A percentile compares a stretch with the other conserved stretches of the same genome.
Evolutionary conservation across 64 coral and sea anemone species (phyloP).

Genomic region (Montipora foliosa): DNA sequence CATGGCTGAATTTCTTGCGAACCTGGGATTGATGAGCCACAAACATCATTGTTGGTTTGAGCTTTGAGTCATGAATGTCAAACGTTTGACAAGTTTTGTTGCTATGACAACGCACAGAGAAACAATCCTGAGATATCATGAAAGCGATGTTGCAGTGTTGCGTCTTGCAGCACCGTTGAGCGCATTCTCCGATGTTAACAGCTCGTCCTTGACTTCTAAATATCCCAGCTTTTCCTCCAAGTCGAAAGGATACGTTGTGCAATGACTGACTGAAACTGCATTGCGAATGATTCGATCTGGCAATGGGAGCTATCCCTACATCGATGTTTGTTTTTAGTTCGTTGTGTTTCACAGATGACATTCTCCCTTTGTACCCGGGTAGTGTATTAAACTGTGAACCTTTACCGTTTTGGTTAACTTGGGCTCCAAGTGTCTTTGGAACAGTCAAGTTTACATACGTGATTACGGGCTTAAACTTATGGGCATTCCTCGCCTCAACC

Average conservation of each 20-base stretch:
- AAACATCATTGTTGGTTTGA: slow-evolving; percentile 23
- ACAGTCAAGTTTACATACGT: slow-evolving; percentile 22
- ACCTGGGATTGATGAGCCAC: neutral
- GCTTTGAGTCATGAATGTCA: neutral
- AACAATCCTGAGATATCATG: slow-evolving; percentile 54
- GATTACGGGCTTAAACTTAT: slow-evolving; percentile 29
- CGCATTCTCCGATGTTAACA: slow-evolving; percentile 13
- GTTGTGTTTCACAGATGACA: neutral
- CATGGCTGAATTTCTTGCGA: neutral
- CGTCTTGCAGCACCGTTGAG: slow-evolving; percentile 29
- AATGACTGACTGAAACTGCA: slow-evolving; percentile 28
- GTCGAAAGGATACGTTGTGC: slow-evolving; percentile 57
- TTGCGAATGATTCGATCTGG: neutral
- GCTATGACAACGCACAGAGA: slow-evolving; percentile 50
- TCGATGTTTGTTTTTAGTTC: neutral
- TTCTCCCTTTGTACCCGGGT: neutral
- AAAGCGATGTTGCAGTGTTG: slow-evolving; percentile 48
- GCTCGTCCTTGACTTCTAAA: slow-evolving; percentile 10
- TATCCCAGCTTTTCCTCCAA: slow-evolving; percentile 42
- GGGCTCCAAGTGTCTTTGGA: neutral
- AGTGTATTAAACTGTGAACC: neutral
- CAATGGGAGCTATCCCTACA: too few relatives aligned
- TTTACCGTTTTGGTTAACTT: neutral
- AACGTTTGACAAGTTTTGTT: slow-evolving; percentile 43
- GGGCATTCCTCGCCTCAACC: slow-evolving; percentile 7